phyloP scores from a whole-genome alignment of 2,797 vertebrate species.

The Enoplosus armatus region DNA sequence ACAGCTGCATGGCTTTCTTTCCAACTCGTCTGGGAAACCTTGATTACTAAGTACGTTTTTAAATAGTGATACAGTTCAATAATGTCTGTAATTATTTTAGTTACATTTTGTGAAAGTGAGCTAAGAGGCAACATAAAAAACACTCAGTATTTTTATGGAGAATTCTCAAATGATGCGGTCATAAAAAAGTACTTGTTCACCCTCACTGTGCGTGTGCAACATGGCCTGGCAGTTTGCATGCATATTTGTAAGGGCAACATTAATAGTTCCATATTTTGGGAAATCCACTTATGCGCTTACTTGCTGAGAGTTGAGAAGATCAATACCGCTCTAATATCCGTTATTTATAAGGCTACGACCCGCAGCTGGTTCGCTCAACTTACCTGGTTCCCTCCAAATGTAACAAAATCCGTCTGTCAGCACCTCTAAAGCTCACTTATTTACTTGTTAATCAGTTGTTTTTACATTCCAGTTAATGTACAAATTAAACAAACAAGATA shows the following conservation, averaged over 20 bases:
- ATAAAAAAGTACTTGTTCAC: neutral
- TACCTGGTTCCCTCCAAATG: neutral
- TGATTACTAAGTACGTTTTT: neutral
- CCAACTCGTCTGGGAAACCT: neutral
- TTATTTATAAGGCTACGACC: neutral
- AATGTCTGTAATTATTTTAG: neutral
- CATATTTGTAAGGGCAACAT: neutral
- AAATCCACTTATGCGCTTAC: neutral
- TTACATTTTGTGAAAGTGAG: neutral
- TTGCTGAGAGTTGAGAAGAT: neutral
- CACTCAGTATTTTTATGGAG: neutral
- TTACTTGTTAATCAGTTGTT: neutral
- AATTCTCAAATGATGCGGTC: neutral
- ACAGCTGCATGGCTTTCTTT: constrained; percentile 3
- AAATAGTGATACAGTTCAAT: neutral
- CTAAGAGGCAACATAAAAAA: neutral
- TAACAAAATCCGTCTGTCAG: too few relatives aligned
- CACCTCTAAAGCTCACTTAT: neutral
- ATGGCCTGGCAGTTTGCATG: neutral
- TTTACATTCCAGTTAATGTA: neutral
- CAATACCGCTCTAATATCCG: neutral
- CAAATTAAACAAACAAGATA: neutral
- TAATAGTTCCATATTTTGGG: neutral
- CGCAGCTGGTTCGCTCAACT: too few relatives aligned
- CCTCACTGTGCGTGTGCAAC: neutral